phyloP scores from a whole-genome alignment of 64 coral and sea anemone genomes.

The Stichodactyla helianthus region DNA sequence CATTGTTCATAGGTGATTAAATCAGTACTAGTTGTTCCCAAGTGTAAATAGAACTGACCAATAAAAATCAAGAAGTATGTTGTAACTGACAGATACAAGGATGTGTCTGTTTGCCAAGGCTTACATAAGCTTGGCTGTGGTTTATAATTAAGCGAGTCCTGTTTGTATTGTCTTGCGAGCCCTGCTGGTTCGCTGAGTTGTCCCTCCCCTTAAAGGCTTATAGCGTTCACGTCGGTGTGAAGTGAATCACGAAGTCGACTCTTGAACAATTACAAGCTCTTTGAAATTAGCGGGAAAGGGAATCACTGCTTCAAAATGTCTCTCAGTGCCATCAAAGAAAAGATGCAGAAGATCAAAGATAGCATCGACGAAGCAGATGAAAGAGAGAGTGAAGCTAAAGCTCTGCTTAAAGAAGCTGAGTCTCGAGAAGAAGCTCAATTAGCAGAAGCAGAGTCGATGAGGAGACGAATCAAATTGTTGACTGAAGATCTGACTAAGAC shows the following conservation, averaged over 20 bases:
- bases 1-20: conserved; percentile 11
- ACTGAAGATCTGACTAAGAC: conserved; percentile 12
- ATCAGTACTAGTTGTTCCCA: neutral
- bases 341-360: conserved; percentile 35
- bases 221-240: neutral
- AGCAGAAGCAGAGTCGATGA: conserved; percentile 24
- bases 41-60: conserved; percentile 48
- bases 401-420: neutral
- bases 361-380: conserved; percentile 40
- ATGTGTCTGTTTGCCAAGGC: conserved; percentile 1
- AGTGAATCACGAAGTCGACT: neutral
- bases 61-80: neutral
- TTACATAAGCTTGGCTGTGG: neutral
- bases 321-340: conserved; percentile 13
- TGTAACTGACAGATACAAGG: conserved; percentile 1
- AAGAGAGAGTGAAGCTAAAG: conserved; percentile 44
- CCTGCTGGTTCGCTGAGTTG: conserved; percentile 10
- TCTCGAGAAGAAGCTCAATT: neutral
- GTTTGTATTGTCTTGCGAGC: neutral
- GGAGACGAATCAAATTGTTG: conserved; percentile 27
- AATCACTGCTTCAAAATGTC: conserved; percentile 25
- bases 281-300: neutral
- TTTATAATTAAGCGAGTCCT: conserved; percentile 27
- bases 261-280: neutral
- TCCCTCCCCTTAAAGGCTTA: conserved; percentile 16